phyloP scores from a whole-genome alignment of 2,113 vertebrate species.

The Silurus meridionalis region DNA sequence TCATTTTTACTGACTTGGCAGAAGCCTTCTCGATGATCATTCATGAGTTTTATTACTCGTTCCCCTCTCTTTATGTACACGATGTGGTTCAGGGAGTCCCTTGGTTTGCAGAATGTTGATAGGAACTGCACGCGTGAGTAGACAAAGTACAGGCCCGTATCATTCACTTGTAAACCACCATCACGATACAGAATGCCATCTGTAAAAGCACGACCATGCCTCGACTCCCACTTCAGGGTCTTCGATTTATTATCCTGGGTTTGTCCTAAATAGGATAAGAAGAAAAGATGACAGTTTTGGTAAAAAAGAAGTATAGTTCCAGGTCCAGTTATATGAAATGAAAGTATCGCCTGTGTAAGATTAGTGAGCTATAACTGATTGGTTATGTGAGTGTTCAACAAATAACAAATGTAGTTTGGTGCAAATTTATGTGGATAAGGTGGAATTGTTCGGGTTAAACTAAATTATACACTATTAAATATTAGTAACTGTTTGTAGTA shows the following conservation, averaged over 20 bases:
- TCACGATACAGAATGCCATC: slow-evolving; percentile 73
- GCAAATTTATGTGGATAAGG: not conserved
- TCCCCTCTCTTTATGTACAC: slow-evolving; percentile 66
- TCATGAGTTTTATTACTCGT: slow-evolving; percentile 53
- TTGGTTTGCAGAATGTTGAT: slow-evolving; percentile 62
- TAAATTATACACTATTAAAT: too few species aligned
- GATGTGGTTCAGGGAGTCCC: slow-evolving; percentile 63
- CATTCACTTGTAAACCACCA: slow-evolving; percentile 75
- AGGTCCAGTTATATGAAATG: not conserved
- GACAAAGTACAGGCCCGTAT: slow-evolving; percentile 80
- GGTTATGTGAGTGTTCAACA: not conserved
- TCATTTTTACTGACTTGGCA: slow-evolving; percentile 40
- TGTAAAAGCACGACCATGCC: slow-evolving; percentile 68
- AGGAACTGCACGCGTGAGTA: slow-evolving; percentile 83
- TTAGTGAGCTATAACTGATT: not conserved
- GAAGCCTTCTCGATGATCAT: slow-evolving; percentile 57
- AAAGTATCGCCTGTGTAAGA: too few species aligned
- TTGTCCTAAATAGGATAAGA: slow-evolving; percentile 47
- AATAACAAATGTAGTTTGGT: not conserved
- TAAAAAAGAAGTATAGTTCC: too few species aligned
- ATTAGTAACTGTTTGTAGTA: too few species aligned
- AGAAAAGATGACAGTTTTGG: not conserved
- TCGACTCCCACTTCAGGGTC: slow-evolving; percentile 77
- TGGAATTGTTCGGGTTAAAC: not conserved
- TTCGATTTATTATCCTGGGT: not conserved